phyloP scores from a whole-genome alignment of 2,888 invertebrate genomes.

The Xanthia icteritia region DNA sequence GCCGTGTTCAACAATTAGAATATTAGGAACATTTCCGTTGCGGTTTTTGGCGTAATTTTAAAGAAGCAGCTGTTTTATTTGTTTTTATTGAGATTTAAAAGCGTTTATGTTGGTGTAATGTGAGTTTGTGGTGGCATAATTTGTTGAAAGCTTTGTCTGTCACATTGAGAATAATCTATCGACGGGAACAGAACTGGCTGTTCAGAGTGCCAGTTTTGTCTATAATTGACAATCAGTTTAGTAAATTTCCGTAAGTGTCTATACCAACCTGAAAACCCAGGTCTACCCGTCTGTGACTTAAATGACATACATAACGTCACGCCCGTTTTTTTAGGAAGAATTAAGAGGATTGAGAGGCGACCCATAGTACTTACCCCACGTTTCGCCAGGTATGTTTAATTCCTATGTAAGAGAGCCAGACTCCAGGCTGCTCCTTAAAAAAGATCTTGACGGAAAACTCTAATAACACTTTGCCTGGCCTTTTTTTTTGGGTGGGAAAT shows the following conservation, averaged over 20 bases:
- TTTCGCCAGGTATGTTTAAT: too few species aligned
- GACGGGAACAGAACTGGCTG: background rate
- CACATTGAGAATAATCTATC: conserved; percentile 19
- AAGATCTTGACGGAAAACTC: background rate
- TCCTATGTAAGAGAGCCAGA: background rate
- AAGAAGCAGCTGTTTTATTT: conserved; percentile 43
- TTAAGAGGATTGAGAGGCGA: background rate
- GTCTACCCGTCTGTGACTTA: background rate
- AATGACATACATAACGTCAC: background rate
- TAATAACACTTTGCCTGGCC: background rate
- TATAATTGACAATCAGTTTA: background rate
- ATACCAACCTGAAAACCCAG: background rate
- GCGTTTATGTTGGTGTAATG: conserved; percentile 19
- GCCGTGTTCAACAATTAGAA: conserved; percentile 51
- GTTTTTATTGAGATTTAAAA: conserved; percentile 51
- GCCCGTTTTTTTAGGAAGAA: background rate
- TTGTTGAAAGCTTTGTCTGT: conserved; percentile 32
- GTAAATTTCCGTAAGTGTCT: background rate
- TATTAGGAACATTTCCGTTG: conserved; percentile 41
- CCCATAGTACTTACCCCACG: background rate
- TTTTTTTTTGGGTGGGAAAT: too few species aligned
- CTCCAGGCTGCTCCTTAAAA: background rate
- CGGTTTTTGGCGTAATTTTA: conserved; percentile 32
- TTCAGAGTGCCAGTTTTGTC: background rate
- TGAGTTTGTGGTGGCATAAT: conserved; percentile 21